Base-by-base conservation (phyloP, 2,888 invertebrate species). In the Apamea crenata region DNA sequence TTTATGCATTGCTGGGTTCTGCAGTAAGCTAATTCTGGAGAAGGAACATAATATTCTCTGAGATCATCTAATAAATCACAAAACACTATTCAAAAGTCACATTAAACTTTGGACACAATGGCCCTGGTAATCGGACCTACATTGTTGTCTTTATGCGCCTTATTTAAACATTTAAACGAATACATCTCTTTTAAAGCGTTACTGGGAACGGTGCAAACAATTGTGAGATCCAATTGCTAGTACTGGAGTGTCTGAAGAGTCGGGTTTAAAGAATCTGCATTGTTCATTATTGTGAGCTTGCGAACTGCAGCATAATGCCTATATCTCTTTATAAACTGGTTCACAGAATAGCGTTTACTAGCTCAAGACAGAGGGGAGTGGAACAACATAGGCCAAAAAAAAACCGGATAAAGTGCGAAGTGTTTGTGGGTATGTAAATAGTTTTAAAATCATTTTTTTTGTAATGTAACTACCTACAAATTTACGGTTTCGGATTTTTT, bases 141-240 rank as follows among this genome's bases (percentile, higher is more conserved):
- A 84, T 84, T 84, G 83, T 84, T 74, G 56, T 47, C 59, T 82
- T 77, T 67, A 86, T 65, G 59, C 66, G n/a, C 32, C 77, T 71
- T 77, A 86, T 77, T 73, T 36, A 36, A 50, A n/a, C 18, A 59
- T 61, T 72, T 65, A 53, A 78, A 72, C 59, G 47, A 74, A 74
- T 63, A 70, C 71, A 72, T 74, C n/a, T 61, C 59, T 74, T 83
- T 71, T 61, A 78, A n/a, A 65, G 44, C 50, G 32, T 77, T 75
- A 72, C 82, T 74, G 44, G 18, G 74, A 82, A 86, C 40, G 5
- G 10, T 47, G 21, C 12, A 70, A 72, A 81, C 77, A 83, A 85
- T 73, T 40, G 81, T 85, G 73, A 32, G 83, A 85, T 81, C 53
- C 70, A 47, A 69, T 85, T 73, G 29, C 75, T 59, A 18, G 16